A percentile compares a stretch with the other conserved stretches of the same genome.
These are phyloP conservation scores for Mirounga angustirostris DNA, from an alignment of 2,113 vertebrate species.

Conservation along the genomic window DNA sequence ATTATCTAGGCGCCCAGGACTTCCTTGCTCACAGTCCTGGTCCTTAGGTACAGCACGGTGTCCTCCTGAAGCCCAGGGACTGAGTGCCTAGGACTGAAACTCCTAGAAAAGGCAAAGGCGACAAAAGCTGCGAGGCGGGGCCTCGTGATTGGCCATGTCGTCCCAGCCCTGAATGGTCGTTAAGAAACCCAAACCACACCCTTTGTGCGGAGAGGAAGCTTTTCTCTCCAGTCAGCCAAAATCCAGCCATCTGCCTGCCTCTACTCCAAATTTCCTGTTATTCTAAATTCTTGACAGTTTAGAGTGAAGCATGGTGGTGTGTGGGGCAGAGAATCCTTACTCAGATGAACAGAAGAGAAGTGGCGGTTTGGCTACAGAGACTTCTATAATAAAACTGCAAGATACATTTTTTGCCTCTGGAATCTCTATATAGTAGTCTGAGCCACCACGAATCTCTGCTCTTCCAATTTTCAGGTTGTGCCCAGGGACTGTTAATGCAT, in stretches of 20 bases:
- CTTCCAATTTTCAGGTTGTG: not conserved
- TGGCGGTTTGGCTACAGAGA: not conserved
- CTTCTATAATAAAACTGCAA: not conserved
- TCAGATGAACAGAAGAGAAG: not conserved
- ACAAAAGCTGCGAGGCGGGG: not conserved
- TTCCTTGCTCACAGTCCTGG: not conserved
- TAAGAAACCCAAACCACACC: conserved; percentile 19
- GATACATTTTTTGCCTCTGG: not conserved
- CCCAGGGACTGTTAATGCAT: not conserved
- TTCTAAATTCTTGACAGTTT: not conserved
- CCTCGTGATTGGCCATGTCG: not conserved
- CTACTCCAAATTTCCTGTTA: conserved; percentile 21
- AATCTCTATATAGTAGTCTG: not conserved
- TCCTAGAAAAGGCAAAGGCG: conserved; percentile 41
- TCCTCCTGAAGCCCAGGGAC: not conserved
- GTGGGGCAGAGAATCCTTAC: not conserved
- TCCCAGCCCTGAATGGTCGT: not conserved
- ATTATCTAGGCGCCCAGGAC: not conserved
- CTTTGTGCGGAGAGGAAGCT: not conserved
- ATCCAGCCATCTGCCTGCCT: not conserved
- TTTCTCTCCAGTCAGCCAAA: conserved; percentile 35
- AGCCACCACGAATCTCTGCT: not conserved
- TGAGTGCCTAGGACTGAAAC: not conserved
- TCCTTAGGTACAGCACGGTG: not conserved
- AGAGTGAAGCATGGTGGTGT: not conserved